A percentile compares a stretch with the other conserved stretches of the same genome.
Evolutionary conservation across 2,113 vertebrate species (phyloP).

Genomic region (Vimba vimba): DNA sequence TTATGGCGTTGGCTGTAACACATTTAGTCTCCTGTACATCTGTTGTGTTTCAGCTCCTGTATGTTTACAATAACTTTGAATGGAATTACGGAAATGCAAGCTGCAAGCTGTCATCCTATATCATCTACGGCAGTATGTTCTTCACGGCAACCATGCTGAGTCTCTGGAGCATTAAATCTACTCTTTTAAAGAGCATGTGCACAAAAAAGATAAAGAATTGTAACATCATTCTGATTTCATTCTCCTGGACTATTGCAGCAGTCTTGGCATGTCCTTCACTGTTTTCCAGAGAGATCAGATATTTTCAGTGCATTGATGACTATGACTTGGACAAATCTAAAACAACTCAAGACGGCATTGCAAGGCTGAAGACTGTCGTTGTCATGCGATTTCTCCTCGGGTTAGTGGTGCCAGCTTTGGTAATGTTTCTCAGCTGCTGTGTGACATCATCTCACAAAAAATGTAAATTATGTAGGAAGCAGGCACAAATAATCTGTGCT

Average conservation of each 20-base stretch:
- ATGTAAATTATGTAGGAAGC: not conserved
- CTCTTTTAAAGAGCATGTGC: conserved; percentile 23
- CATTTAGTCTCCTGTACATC: conserved; percentile 40
- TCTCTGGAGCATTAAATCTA: conserved; percentile 42
- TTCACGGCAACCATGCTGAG: conserved; percentile 48
- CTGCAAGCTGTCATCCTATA: conserved; percentile 54
- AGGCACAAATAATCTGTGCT: not conserved
- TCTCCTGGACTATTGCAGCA: conserved; percentile 38
- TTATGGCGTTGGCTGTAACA: conserved; percentile 36
- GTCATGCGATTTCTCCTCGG: conserved; percentile 41
- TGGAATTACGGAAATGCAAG: conserved; percentile 25
- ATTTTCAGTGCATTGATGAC: conserved; percentile 39
- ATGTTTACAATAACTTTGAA: conserved; percentile 37
- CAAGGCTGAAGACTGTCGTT: not conserved
- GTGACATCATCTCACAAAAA: not conserved
- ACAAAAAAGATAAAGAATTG: not conserved
- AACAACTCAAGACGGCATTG: not conserved
- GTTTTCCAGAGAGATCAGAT: conserved; percentile 38
- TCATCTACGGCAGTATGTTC: conserved; percentile 26
- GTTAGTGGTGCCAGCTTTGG: conserved; percentile 29
- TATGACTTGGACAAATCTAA: not conserved
- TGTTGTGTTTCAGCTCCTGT: conserved; percentile 29
- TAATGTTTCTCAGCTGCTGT: conserved; percentile 18
- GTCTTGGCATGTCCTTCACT: conserved; percentile 44
- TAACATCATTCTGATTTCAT: conserved; percentile 12